Percentiles rank a stretch among this genome's conserved stretches.
Evolutionary conservation across 2,888 invertebrate species (phyloP).

Genomic region (Tridacna gigas): DNA sequence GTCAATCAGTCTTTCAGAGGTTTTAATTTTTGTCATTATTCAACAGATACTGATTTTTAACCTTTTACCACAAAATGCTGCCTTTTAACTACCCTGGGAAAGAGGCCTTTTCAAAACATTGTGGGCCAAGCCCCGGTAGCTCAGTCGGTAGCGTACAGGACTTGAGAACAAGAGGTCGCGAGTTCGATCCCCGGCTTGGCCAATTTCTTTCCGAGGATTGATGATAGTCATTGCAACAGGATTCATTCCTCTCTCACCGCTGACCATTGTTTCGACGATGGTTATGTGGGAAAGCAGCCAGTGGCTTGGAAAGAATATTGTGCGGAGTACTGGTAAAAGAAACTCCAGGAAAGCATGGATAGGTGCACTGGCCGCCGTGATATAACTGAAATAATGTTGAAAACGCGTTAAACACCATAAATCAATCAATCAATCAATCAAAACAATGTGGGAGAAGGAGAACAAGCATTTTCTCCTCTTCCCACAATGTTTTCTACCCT

Average conservation of each 20-base stretch:
- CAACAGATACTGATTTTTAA: not conserved
- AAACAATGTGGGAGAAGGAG: slow-evolving; percentile 8
- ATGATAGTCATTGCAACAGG: too few relatives aligned
- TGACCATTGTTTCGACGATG: too few relatives aligned
- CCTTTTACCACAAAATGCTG: not conserved
- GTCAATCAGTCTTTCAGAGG: too few relatives aligned
- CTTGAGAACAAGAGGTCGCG: not conserved
- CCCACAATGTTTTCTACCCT: not conserved
- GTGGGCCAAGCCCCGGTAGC: not conserved
- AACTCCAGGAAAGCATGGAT: not conserved
- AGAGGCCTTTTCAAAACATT: not conserved
- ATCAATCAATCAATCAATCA: not conserved
- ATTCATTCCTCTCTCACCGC: too few relatives aligned
- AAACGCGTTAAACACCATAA: not conserved
- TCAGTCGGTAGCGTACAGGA: not conserved
- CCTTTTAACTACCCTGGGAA: not conserved
- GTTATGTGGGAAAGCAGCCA: too few relatives aligned
- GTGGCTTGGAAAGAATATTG: too few relatives aligned
- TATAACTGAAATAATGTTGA: not conserved
- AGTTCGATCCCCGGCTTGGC: not conserved
- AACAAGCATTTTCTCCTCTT: slow-evolving; percentile 20
- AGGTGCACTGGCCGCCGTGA: not conserved
- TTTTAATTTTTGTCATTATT: not conserved
- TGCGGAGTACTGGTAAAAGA: too few relatives aligned
- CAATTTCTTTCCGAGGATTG: too few relatives aligned